phyloP scores from a whole-genome alignment of 2,113 vertebrate genomes.

The Myodes glareolus region DNA sequence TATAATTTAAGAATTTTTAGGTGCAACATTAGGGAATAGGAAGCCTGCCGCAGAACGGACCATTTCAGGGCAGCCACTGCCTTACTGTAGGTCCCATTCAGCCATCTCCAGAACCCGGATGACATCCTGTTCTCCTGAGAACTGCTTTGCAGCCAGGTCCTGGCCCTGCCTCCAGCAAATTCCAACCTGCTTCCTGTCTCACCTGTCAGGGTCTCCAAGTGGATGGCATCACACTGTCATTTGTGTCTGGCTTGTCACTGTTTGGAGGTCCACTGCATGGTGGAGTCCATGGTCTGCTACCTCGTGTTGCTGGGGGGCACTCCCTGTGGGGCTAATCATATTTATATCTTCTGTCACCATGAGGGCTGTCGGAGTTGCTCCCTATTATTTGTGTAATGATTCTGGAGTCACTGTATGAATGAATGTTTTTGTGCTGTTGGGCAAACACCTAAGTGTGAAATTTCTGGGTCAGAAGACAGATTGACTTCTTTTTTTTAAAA shows the following conservation, averaged over 20 bases:
- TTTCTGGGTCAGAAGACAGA: neutral
- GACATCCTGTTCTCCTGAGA: no score
- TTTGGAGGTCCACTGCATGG: neutral
- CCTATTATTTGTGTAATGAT: no score
- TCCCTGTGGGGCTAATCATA: neutral
- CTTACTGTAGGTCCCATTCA: neutral
- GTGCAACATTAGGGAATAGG: rapidly evolving
- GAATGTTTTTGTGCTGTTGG: neutral
- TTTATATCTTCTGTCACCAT: neutral
- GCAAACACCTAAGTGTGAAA: neutral
- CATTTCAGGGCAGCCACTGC: no score
- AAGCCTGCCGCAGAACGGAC: rapidly evolving
- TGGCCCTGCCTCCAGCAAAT: neutral
- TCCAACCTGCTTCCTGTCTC: no score
- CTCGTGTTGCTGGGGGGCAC: neutral
- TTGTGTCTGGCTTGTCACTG: neutral
- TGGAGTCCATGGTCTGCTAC: neutral
- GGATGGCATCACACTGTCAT: neutral
- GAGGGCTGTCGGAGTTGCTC: no score
- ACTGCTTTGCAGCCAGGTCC: neutral
- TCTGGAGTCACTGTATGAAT: neutral
- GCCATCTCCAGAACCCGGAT: neutral
- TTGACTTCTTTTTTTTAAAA: neutral
- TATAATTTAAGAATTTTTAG: no score
- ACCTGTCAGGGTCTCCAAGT: neutral